These are phyloP conservation scores for Xanthia togata DNA, from an alignment of 2,888 invertebrate species.

Conservation along the genomic window DNA sequence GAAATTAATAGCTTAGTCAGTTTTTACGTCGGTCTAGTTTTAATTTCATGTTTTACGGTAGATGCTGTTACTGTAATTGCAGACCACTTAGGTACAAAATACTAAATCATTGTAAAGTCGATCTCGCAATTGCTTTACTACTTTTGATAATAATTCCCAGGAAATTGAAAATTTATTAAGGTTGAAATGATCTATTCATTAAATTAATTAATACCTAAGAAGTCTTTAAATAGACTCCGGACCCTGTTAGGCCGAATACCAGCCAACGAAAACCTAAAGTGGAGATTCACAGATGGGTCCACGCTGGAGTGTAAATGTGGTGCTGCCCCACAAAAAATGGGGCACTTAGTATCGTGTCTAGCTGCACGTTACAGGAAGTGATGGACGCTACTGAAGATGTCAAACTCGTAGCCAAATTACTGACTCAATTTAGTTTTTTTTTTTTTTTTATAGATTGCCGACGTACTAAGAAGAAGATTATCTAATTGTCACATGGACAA, in stretches of 20 bases:
- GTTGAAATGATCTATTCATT: neutral
- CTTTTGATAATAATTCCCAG: neutral
- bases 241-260: neutral
- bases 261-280: neutral
- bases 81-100: constrained; percentile 1
- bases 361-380: neutral
- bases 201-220: neutral
- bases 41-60: constrained; percentile 6
- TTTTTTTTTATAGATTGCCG: no score
- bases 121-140: neutral
- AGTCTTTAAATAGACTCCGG: neutral
- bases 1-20: neutral
- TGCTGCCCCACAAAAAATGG: neutral
- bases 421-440: no score
- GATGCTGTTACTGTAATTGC: constrained; percentile 15
- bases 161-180: neutral
- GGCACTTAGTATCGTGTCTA: neutral
- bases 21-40: neutral
- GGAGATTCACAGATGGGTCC: neutral
- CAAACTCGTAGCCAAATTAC: no score
- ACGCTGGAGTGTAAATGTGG: neutral
- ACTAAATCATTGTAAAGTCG: neutral
- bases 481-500: neutral
- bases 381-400: neutral
- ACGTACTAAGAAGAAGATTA: neutral